Evolutionary conservation across 2,113 vertebrate species (phyloP), one percentile per base, ranked within the genome.

Genomic region (Centropus unirufus): DNA sequence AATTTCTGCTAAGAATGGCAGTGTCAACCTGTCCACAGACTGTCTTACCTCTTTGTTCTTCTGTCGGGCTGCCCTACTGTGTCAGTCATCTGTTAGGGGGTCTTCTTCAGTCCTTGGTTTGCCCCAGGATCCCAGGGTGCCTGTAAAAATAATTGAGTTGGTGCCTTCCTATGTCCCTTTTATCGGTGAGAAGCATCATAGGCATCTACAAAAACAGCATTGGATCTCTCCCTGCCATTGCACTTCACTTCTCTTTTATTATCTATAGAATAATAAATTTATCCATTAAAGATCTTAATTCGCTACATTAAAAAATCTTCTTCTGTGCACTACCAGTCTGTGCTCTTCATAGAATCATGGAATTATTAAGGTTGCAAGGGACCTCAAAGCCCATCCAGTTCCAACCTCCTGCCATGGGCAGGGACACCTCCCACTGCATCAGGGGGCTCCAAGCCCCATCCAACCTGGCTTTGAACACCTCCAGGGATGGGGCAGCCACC

Each of bases 271-370:
- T 15, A 61, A 36, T 55, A 2, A 15, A 3, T 44, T 66, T 54
- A 17, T 67, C 18, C 11, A 6, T 39, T 46, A 12, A 63, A 52
- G 47, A 23, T 49, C 47, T 49, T 49, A 22, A 49, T 49, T 44
- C 55, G 47, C 20, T 67, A 12, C 11, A 6, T 39, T 46, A 11
- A 63, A 63, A 36, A 47, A 21, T 47, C 47, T 18, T 29, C 15
- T 42, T 57, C 15, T 67, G 8, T 49, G 47, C 26, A 42, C 0
- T 61, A 63, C 36, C 47, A 20, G 4, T 57, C 10, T 2, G 0
- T 36, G 55, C 40, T 36, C 36, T 52, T 49, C 12, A 49, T 49
- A 49, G 47, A 49, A 23, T 49, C 47, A 49, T 23, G 20, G 47
- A 49, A 49, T 20, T 11, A 22, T 23, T 49, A 23, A 22, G 21